phyloP scores from a whole-genome alignment of 2,113 vertebrate species.

The Paratilapia polleni region DNA sequence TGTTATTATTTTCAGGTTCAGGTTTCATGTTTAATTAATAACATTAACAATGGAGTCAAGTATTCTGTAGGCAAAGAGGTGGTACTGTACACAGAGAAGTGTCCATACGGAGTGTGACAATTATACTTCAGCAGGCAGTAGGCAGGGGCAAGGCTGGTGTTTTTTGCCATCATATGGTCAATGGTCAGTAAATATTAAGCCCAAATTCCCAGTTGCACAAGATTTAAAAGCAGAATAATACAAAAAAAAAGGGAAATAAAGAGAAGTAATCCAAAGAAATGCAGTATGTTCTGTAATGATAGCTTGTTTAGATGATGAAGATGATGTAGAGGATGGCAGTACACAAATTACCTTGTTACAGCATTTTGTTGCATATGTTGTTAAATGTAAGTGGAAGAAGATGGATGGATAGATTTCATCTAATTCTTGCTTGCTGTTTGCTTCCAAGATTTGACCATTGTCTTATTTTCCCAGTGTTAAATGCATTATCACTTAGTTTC shows the following conservation, averaged over 20 bases:
- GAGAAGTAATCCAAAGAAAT: not conserved
- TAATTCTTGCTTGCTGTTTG: not conserved
- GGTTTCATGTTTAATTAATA: not conserved
- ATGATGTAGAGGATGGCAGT: not conserved
- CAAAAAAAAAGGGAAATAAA: not conserved
- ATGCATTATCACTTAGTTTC: not conserved
- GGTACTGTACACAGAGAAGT: not conserved
- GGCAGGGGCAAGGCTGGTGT: not conserved
- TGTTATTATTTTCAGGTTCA: no score
- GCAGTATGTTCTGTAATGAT: not conserved
- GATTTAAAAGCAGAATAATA: not conserved
- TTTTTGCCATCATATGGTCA: slow-evolving; percentile 1
- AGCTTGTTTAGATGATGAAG: not conserved
- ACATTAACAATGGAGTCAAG: not conserved
- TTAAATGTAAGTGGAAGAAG: no score
- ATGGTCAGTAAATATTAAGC: not conserved
- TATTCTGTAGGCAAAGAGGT: not conserved
- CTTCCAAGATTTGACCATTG: not conserved
- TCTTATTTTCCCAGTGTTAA: not conserved
- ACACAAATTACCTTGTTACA: not conserved
- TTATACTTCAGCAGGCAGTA: not conserved
- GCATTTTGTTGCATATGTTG: not conserved
- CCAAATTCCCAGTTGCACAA: not conserved
- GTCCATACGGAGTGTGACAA: not conserved
- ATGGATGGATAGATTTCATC: no score